Conservation (phyloP, 2,888 invertebrate species). For the Sinodicranocentrus sp. region DNA sequence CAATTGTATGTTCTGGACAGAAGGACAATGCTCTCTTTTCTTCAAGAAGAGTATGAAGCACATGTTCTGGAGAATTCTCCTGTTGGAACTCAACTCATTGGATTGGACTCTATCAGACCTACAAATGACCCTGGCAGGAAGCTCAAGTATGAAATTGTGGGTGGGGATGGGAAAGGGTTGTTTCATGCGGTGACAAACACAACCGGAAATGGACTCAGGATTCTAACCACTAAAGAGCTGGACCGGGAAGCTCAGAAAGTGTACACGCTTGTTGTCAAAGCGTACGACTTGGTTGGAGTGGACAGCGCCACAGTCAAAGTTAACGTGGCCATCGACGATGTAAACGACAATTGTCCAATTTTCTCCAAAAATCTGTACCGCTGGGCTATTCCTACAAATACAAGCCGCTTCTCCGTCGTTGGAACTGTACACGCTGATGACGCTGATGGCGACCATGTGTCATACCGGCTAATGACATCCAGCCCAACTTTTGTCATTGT, state of each 20-base stretch:
- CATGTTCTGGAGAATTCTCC: conserved; percentile 87
- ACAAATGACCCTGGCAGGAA: conserved; percentile 78
- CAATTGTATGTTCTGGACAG: conserved; percentile 91
- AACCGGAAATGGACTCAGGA: conserved; percentile 83
- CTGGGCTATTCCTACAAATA: conserved; percentile 83
- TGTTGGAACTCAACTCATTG: conserved; percentile 85
- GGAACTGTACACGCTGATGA: conserved; percentile 93
- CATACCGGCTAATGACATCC: conserved; percentile 89
- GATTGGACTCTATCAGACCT: conserved; percentile 86
- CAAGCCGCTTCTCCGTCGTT: conserved; percentile 88
- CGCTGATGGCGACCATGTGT: conserved; percentile 94
- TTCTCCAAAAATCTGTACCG: conserved; percentile 89
- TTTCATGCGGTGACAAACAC: conserved; percentile 81
- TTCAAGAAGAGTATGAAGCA: conserved; percentile 82
- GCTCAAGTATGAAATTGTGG: conserved; percentile 88
- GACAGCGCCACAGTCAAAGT: conserved; percentile 91
- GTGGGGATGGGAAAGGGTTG: conserved; percentile 86
- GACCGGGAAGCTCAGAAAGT: conserved; percentile 87
- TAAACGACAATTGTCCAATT: conserved; percentile 94
- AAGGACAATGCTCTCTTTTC: conserved; percentile 89
- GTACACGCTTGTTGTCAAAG: conserved; percentile 88
- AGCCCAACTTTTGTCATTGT: conserved; percentile 92
- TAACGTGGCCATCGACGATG: conserved; percentile 87
- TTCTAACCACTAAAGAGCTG: conserved; percentile 87
- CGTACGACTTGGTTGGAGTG: conserved; percentile 87